phyloP scores from a whole-genome alignment of 2,797 vertebrate genomes.

The Cichlasoma orientale region DNA sequence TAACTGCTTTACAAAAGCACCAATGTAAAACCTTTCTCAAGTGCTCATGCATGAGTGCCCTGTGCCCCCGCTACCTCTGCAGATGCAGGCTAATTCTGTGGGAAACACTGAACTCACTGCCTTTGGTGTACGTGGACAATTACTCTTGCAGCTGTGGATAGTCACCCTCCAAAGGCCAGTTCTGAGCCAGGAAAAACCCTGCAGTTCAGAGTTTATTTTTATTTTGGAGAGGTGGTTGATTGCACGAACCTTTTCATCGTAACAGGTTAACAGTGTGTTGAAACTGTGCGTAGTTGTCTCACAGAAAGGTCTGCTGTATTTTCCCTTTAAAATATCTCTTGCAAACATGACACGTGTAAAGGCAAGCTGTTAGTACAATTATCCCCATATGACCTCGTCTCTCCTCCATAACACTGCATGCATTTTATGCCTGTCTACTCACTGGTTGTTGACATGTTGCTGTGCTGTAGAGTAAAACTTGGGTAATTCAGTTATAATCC shows the following conservation, averaged over 20 bases:
- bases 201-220: not conserved
- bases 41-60: not conserved
- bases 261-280: not conserved
- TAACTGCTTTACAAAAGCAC: not conserved
- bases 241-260: not conserved
- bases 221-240: not conserved
- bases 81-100: not conserved
- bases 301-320: not conserved
- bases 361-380: conserved; percentile 37
- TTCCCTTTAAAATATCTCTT: not conserved
- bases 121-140: not conserved
- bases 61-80: not conserved
- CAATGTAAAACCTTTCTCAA: not conserved
- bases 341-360: conserved; percentile 1
- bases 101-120: not conserved
- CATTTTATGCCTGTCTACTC: conserved; percentile 38
- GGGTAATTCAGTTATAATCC: conserved; percentile 65
- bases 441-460: conserved; percentile 63
- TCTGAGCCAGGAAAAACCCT: not conserved
- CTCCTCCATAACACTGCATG: not conserved
- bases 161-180: not conserved
- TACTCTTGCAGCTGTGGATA: not conserved
- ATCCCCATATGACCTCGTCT: conserved; percentile 35
- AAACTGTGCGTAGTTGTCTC: not conserved
- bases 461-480: conserved; percentile 55